A percentile compares a stretch with the other conserved stretches of the same genome.
phyloP scores from a whole-genome alignment of 2,888 invertebrate species.

The Amphipoea oculea region DNA sequence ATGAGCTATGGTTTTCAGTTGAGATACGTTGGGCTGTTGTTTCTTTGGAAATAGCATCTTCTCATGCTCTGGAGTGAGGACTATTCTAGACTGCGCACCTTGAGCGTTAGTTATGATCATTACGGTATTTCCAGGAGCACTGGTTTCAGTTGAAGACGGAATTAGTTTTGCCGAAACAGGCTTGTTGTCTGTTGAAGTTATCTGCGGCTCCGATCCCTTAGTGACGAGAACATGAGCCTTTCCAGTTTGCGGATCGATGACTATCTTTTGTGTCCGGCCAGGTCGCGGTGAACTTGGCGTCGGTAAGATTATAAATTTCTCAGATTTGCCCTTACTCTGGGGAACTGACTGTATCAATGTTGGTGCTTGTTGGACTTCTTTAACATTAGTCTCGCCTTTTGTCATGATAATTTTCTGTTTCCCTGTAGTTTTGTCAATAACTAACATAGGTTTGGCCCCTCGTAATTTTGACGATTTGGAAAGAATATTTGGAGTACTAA shows the following conservation, averaged over 20 bases:
- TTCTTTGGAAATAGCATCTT: conserved; percentile 90
- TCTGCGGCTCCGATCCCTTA: conserved; percentile 77
- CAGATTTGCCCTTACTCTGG: conserved; percentile 77
- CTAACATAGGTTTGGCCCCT: conserved; percentile 86
- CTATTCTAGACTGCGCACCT: conserved; percentile 91
- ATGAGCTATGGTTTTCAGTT: conserved; percentile 83
- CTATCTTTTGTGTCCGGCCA: conserved; percentile 86
- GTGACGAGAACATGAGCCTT: conserved; percentile 86
- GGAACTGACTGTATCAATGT: conserved; percentile 77
- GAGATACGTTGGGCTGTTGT: conserved; percentile 82
- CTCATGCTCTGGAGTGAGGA: conserved; percentile 91
- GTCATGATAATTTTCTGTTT: conserved; percentile 88
- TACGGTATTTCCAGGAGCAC: conserved; percentile 88
- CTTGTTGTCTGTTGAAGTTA: conserved; percentile 77
- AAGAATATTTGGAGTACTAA: conserved; percentile 87
- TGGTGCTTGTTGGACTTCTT: conserved; percentile 79
- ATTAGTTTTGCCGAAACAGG: conserved; percentile 85
- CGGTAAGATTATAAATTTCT: conserved; percentile 87
- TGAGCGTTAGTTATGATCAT: conserved; percentile 92
- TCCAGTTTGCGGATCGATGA: conserved; percentile 87
- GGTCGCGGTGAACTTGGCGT: conserved; percentile 80
- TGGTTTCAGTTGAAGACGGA: conserved; percentile 78
- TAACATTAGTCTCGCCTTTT: conserved; percentile 80
- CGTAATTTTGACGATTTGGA: conserved; percentile 87
- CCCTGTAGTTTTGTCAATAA: conserved; percentile 87